These are phyloP conservation scores for Anthophora plumipes DNA, from an alignment of 2,888 invertebrate genomes.

Conservation along the genomic window DNA sequence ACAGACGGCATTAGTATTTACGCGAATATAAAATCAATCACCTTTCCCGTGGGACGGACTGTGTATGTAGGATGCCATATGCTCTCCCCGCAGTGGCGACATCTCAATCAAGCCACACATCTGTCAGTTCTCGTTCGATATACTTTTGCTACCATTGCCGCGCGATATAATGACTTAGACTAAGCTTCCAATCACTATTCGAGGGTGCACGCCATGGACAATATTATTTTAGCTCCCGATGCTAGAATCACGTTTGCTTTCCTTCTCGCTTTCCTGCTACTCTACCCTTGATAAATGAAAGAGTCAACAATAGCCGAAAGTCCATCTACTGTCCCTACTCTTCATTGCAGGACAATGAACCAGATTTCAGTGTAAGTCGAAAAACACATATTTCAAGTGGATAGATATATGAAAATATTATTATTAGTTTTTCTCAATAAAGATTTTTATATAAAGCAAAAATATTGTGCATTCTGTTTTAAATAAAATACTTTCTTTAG, in stretches of 20 bases:
- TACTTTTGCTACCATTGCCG: slow-evolving; percentile 41
- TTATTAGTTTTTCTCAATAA: too few species aligned
- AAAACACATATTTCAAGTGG: slow-evolving; percentile 7
- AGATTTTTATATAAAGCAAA: too few species aligned
- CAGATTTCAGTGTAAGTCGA: slow-evolving; percentile 27
- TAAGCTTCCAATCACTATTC: slow-evolving; percentile 62
- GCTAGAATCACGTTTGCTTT: slow-evolving; percentile 73
- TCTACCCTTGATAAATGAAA: slow-evolving; percentile 69
- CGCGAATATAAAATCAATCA: too few species aligned
- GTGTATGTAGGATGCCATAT: slow-evolving; percentile 71
- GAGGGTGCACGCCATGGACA: slow-evolving; percentile 70
- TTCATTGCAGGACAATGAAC: slow-evolving; percentile 47
- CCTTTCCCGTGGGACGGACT: too few species aligned
- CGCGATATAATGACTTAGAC: slow-evolving; percentile 53
- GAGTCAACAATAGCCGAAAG: slow-evolving; percentile 48
- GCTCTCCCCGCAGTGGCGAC: slow-evolving; percentile 55
- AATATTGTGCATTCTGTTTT: too few species aligned
- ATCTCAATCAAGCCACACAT: slow-evolving; percentile 70
- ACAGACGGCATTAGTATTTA: too few species aligned
- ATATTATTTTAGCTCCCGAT: slow-evolving; percentile 77
- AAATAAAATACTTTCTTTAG: too few species aligned
- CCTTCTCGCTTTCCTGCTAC: slow-evolving; percentile 55
- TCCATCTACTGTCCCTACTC: slow-evolving; percentile 38
- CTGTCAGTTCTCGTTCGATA: slow-evolving; percentile 57
- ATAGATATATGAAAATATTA: background rate